These are phyloP conservation scores for Drosophila stalkeri DNA, from an alignment of 2,888 invertebrate species.

Conservation along the genomic window DNA sequence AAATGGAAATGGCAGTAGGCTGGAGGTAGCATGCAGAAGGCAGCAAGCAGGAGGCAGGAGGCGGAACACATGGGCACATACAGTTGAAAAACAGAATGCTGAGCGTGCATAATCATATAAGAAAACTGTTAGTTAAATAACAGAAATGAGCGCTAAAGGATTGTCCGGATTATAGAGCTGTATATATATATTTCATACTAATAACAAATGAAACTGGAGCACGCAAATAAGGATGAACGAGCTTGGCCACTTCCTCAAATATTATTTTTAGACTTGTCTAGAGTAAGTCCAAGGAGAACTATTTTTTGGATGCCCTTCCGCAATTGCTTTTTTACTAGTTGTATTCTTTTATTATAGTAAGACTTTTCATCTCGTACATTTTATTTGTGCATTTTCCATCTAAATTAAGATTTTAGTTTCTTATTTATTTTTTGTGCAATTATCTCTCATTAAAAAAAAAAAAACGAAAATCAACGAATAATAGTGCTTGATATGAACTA, in stretches of 20 bases:
- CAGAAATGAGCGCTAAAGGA: slow-evolving; percentile 36
- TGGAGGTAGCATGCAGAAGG: background rate
- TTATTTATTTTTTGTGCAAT: too few relatives aligned
- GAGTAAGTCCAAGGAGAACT: background rate
- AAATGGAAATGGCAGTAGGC: slow-evolving; percentile 1
- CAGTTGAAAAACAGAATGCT: slow-evolving; percentile 18
- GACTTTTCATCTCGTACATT: background rate
- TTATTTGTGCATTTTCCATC: background rate
- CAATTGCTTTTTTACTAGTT: too few relatives aligned
- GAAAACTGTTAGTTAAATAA: slow-evolving; percentile 40
- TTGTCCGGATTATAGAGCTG: slow-evolving; percentile 43
- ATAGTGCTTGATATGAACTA: too few relatives aligned
- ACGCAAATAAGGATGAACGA: background rate
- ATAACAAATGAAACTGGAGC: slow-evolving; percentile 8
- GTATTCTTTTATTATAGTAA: too few relatives aligned
- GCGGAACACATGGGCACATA: background rate
- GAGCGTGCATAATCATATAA: slow-evolving; percentile 48
- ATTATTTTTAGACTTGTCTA: background rate
- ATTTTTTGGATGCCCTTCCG: too few relatives aligned
- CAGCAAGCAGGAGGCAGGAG: background rate
- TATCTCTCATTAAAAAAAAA: too few relatives aligned
- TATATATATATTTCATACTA: slow-evolving; percentile 4
- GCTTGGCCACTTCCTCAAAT: background rate
- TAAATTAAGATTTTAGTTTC: background rate
- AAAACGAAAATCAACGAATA: too few relatives aligned